Percentiles rank a stretch among this genome's conserved stretches.
Evolutionary conservation across 2,113 vertebrate genomes (phyloP).

Genomic region (Pedionomus torquatus): DNA sequence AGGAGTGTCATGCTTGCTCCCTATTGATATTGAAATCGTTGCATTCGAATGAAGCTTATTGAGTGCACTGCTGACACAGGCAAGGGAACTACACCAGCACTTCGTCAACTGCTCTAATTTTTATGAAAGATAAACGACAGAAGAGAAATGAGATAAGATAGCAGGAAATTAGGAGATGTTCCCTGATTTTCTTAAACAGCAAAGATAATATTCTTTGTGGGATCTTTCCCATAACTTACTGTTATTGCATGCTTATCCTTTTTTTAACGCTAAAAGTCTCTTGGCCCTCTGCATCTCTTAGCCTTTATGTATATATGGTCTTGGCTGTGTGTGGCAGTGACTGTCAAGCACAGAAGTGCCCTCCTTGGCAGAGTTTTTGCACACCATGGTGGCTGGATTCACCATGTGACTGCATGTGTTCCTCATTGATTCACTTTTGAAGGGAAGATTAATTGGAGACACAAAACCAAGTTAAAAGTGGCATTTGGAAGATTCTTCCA

Average conservation of each 20-base stretch:
- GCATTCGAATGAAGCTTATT: background rate
- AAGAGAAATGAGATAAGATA: background rate
- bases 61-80: background rate
- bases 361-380: background rate
- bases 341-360: rapidly evolving
- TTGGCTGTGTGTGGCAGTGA: background rate
- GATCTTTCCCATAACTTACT: background rate
- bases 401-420: background rate
- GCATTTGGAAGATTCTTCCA: background rate
- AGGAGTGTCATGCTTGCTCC: background rate
- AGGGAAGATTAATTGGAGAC: background rate
- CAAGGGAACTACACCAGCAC: background rate
- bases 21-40: background rate
- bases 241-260: background rate
- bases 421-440: background rate
- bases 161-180: constrained; percentile 5
- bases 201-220: background rate
- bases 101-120: constrained; percentile 25
- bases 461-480: background rate
- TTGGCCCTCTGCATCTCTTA: rapidly evolving
- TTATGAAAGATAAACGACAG: background rate
- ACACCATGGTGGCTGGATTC: background rate
- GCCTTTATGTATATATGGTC: background rate
- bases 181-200: background rate
- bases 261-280: background rate